Conservation (phyloP, 2,113 vertebrate genomes). For the zebrafish (Danio rerio) region DNA sequence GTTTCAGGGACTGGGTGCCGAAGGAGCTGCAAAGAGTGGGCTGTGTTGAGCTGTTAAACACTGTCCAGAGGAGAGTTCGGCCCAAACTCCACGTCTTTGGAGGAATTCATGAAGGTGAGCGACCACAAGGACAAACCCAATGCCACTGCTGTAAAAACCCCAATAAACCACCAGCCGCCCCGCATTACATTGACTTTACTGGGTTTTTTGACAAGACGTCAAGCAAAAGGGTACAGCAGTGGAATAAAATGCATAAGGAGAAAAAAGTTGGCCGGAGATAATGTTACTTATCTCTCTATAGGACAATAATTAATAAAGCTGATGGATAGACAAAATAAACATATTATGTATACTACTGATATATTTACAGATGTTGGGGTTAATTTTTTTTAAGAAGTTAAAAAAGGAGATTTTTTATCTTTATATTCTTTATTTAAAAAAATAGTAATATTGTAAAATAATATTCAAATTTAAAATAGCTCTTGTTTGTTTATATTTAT, state of each 20-base stretch:
- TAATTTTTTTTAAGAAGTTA: too few relatives aligned
- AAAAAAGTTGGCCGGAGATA: too few relatives aligned
- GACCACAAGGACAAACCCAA: neutral
- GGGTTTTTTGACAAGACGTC: neutral
- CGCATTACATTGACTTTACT: neutral
- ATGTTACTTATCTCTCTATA: neutral
- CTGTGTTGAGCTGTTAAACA: slow-evolving; percentile 97
- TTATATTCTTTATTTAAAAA: too few relatives aligned
- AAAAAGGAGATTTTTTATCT: too few relatives aligned
- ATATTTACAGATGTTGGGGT: too few relatives aligned
- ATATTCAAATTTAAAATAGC: neutral
- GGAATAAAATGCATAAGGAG: neutral
- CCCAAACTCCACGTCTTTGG: slow-evolving; percentile 97
- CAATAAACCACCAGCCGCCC: neutral
- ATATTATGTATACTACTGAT: too few relatives aligned
- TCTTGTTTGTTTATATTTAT: neutral
- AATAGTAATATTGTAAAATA: neutral
- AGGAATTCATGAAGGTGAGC: slow-evolving; percentile 93
- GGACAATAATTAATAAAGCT: neutral
- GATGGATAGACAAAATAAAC: neutral
- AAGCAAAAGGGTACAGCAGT: neutral
- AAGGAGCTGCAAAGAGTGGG: slow-evolving; percentile 97
- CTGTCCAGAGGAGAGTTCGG: slow-evolving; percentile 92
- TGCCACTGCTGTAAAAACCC: neutral
- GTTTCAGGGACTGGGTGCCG: slow-evolving; percentile 98